Evolutionary conservation across 2,797 vertebrate species (phyloP), one percentile per base, ranked within the genome.

Genomic region (Ibycter americanus): DNA sequence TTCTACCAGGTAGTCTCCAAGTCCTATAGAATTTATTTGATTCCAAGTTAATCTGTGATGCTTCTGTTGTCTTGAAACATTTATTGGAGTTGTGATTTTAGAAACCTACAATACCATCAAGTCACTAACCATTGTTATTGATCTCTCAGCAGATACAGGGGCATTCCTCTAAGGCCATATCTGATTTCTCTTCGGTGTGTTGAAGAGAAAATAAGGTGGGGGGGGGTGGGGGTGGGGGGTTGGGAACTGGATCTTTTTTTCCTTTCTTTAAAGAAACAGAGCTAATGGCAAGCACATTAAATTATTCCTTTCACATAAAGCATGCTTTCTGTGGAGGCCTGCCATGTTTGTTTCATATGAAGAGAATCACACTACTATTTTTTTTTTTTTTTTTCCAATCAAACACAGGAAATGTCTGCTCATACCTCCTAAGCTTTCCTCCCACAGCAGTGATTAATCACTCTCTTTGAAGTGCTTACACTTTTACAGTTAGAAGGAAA

Each of bases 281-380:
- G 5, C 6, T 61, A 54, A 54, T 83, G 58, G 68, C 68, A 73
- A 92, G 25, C 27, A 26, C 3, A n/a, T 23, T 65, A 51, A 90
- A 71, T 74, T 61, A 74, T 55, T 79, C 27, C 26, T 89, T 83
- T 68, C 49, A 36, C 19, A 38, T 58, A 55, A 90, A 59, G 13
- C 9, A 27, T 74, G 38, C 94, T 95, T 93, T 86, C 79, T 74
- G 2, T 95, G 95, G 91, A 91, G 54, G 16, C 15, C 58, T 96
- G 91, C 77, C 77, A 77, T 40, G 55, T 87, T 95, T 91, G 83
- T 89, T 90, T 91, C 85, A 63, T 90, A 49, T 49, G 55, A 90
- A 90, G 73, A 94, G 38, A 95, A 83, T 88, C 58, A 63, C 31
- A n/a, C 10, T 42, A 6, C 36, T 66, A 51, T 8, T 38, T 42